phyloP scores from a whole-genome alignment of 1,140 invertebrate genomes.

The Drosophila watanabei region DNA sequence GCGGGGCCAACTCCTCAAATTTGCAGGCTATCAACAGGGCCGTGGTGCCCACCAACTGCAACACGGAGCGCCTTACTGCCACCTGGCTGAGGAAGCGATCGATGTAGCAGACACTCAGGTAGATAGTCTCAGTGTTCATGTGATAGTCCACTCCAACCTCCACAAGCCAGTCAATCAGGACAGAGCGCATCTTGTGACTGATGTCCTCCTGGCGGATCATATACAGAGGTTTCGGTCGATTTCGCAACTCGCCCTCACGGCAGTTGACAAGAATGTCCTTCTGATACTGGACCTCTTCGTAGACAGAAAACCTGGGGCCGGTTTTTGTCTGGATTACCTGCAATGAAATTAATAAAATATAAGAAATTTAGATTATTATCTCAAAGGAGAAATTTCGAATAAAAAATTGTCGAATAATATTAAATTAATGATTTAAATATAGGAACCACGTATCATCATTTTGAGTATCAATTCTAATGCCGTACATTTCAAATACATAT shows the following conservation, averaged over 20 bases:
- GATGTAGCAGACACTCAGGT: conserved; percentile 96
- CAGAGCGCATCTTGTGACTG: conserved; percentile 94
- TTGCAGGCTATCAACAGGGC: conserved; percentile 98
- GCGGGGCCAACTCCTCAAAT: conserved; percentile 98
- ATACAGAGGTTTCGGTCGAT: conserved; percentile 94
- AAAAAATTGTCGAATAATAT: background rate
- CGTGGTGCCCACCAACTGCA: conserved; percentile 97
- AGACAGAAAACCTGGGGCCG: conserved; percentile 86
- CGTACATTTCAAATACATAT: too few species aligned
- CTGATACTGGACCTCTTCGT: conserved; percentile 90
- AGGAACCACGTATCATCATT: too few species aligned
- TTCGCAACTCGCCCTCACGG: conserved; percentile 89
- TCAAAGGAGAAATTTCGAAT: background rate
- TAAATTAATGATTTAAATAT: too few species aligned
- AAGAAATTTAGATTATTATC: background rate
- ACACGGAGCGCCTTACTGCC: conserved; percentile 96
- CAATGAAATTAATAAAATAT: background rate
- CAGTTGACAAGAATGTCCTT: conserved; percentile 92
- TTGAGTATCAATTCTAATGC: too few species aligned
- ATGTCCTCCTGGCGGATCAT: conserved; percentile 97
- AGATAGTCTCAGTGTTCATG: conserved; percentile 94
- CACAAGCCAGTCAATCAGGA: conserved; percentile 97
- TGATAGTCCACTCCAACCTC: conserved; percentile 97
- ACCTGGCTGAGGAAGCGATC: conserved; percentile 97
- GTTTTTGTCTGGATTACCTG: background rate